Evolutionary conservation across 2,113 vertebrate species (phyloP).

Genomic region (Lathamus discolor): DNA sequence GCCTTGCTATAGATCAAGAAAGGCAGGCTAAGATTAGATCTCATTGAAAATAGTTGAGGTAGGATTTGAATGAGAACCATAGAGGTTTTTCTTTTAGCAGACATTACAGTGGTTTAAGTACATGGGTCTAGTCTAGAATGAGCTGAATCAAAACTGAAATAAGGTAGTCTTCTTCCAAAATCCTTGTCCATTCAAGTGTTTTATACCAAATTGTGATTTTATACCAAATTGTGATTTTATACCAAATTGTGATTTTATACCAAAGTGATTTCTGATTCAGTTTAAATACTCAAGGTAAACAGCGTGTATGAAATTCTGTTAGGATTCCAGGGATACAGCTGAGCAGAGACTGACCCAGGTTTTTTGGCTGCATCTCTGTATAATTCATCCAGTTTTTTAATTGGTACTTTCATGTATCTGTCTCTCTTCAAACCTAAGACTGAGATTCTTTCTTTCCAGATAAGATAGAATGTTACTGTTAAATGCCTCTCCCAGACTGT

Average conservation of each 20-base stretch:
- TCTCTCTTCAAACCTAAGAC: slow-evolving; percentile 44
- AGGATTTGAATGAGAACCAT: background rate
- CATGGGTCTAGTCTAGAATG: background rate
- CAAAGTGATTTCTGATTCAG: background rate
- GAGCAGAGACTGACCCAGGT: background rate
- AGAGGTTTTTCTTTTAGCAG: background rate
- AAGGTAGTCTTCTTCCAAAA: background rate
- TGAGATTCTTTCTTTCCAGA: slow-evolving; percentile 35
- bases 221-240: background rate
- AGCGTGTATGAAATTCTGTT: background rate
- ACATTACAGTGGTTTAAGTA: background rate
- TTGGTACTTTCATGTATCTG: slow-evolving; percentile 18
- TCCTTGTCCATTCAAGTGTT: background rate
- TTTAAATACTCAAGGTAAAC: background rate
- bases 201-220: background rate
- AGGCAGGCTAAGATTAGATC: background rate
- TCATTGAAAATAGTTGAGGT: background rate
- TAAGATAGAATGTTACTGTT: slow-evolving; percentile 67
- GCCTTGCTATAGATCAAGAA: background rate
- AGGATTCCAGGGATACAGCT: background rate
- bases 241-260: no score
- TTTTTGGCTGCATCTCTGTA: background rate
- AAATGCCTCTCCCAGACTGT: slow-evolving; percentile 65
- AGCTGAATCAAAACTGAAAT: background rate
- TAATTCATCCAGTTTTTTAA: slow-evolving; percentile 21